Conservation (phyloP, 2,888 invertebrate genomes). For the Leptinotarsa juncta region DNA sequence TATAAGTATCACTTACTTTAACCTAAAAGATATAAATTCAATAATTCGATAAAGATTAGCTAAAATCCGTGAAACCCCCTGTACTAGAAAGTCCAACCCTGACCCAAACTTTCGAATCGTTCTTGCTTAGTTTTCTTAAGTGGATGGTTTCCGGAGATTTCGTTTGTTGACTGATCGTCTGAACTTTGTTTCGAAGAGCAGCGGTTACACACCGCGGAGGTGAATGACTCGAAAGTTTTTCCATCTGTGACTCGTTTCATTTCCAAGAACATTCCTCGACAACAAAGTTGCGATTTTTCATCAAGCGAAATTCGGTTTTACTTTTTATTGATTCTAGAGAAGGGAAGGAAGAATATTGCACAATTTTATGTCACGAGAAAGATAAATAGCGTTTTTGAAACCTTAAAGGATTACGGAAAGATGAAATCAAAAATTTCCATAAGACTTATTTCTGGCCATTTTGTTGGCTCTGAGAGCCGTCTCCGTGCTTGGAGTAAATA, state of each 20-base stretch:
- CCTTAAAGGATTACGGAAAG: no score
- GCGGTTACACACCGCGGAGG: not conserved
- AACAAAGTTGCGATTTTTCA: not conserved
- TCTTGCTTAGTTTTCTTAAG: conserved; percentile 7
- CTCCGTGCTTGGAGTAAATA: no score
- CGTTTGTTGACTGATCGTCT: conserved; percentile 14
- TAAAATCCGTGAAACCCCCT: no score
- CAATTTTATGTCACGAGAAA: not conserved
- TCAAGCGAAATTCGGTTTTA: not conserved
- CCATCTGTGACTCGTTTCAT: conserved; percentile 15
- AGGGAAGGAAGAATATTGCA: not conserved
- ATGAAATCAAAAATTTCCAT: no score
- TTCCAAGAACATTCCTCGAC: conserved; percentile 1
- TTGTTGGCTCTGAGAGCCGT: no score
- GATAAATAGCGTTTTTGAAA: not conserved
- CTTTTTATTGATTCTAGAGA: not conserved
- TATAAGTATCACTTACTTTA: no score
- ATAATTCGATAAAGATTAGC: no score
- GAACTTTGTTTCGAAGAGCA: conserved; percentile 1
- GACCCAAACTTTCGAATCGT: not conserved
- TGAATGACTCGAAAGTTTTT: conserved; percentile 9
- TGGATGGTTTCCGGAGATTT: conserved; percentile 12
- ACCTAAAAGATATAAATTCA: no score
- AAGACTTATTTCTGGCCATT: no score
- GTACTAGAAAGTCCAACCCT: not conserved